Evolutionary conservation across 2,888 invertebrate genomes (phyloP).

Genomic region (Sinohyriopsis cumingii): DNA sequence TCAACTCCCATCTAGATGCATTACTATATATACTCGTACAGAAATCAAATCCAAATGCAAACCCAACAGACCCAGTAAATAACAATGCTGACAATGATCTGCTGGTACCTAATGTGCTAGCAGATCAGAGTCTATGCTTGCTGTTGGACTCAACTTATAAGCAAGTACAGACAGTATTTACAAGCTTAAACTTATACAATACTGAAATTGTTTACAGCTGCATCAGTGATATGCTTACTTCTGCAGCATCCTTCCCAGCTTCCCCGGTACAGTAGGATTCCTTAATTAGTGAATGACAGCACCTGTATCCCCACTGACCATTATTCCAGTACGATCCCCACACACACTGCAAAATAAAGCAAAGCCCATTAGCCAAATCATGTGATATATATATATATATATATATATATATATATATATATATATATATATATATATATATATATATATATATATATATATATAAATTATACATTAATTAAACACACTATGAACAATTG

Average conservation of each 20-base stretch:
- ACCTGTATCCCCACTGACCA: slow-evolving; percentile 96
- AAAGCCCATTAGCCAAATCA: neutral
- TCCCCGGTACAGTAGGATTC: slow-evolving; percentile 71
- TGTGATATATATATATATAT: neutral
- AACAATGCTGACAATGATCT: too few relatives aligned
- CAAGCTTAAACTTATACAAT: too few relatives aligned
- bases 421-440: neutral
- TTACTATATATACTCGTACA: too few relatives aligned
- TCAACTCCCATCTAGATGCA: too few relatives aligned
- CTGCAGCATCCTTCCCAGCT: slow-evolving; percentile 74
- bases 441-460: neutral
- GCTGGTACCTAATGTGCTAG: too few relatives aligned
- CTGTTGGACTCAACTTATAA: too few relatives aligned
- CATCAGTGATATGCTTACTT: slow-evolving; percentile 9
- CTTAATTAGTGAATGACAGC: slow-evolving; percentile 90
- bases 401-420: neutral
- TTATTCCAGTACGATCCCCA: slow-evolving; percentile 97
- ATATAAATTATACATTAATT: neutral
- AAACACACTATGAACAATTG: neutral
- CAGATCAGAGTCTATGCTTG: too few relatives aligned
- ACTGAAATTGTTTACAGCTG: too few relatives aligned
- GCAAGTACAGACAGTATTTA: too few relatives aligned
- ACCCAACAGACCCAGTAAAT: too few relatives aligned
- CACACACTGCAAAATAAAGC: slow-evolving; percentile 76
- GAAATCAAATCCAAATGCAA: too few relatives aligned